Conservation (phyloP, 2,888 invertebrate genomes). For the Drosophila kuntzei region DNA sequence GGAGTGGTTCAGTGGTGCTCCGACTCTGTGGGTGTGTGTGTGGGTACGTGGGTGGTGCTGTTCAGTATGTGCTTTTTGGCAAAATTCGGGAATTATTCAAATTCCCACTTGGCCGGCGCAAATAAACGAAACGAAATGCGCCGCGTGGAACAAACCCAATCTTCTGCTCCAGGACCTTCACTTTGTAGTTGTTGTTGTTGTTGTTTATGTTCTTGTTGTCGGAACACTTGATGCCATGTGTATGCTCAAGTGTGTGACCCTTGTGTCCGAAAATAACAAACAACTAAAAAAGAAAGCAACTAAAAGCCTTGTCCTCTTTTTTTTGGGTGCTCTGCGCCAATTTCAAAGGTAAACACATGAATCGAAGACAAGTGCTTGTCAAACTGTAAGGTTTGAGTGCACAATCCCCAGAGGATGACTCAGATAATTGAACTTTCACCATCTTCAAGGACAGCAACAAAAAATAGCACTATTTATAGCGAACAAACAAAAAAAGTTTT, state of each 20-base stretch:
- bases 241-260: conserved; percentile 66
- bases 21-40: neutral
- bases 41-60: neutral
- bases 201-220: conserved; percentile 29
- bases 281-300: conserved; percentile 27
- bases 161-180: conserved; percentile 17
- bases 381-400: conserved; percentile 68
- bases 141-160: conserved; percentile 37
- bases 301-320: conserved; percentile 63
- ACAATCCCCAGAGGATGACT: conserved; percentile 30
- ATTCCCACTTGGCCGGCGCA: conserved; percentile 71
- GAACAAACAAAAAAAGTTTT: neutral
- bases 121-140: conserved; percentile 47
- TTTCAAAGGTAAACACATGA: conserved; percentile 76
- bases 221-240: conserved; percentile 62
- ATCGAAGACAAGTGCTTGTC: conserved; percentile 58
- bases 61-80: conserved; percentile 44
- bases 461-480: conserved; percentile 16
- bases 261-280: conserved; percentile 58
- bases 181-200: conserved; percentile 22
- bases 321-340: conserved; percentile 54
- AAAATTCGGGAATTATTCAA: conserved; percentile 70
- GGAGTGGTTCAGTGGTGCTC: conserved; percentile 18
- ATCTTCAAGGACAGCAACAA: conserved; percentile 25
- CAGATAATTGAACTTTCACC: conserved; percentile 47